Evolutionary conservation across 1,140 invertebrate genomes (phyloP), one percentile per base, ranked within the genome.

Genomic region (Drosophila nebulosa): DNA sequence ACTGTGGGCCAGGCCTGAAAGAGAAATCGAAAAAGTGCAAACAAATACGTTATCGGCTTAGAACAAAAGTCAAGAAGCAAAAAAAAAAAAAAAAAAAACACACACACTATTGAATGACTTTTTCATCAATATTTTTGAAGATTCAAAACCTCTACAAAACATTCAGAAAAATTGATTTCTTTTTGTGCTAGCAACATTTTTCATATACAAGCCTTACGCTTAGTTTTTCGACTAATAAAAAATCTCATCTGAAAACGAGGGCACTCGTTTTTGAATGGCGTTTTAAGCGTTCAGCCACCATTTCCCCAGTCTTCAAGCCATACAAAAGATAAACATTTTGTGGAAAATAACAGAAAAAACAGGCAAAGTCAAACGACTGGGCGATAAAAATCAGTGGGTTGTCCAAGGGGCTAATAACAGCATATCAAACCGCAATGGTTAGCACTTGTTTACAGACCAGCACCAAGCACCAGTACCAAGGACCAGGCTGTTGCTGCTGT

Each of bases 1-100:
- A 91, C 83, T 64, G 73, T 79, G 57, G 90, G 86, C 90, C 90
- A 91, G 36, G 90, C 86, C 90, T 91, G 78, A 36, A 74, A 69
- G 39, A 59, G 42, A 56, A 57, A 46, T 16, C 14, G 7, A 21
- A 3, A 18, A 42, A 42, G 14, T 42, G 39, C 39, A 42, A 42
- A 42, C 39, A 42, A 42, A 39, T 16, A 39, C 5, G n/a, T 39
- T 14, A 39, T 6, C n/a, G 5, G 36, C n/a, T 39, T 39, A 39
- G n/a, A 9, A 30, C n/a, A n/a, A n/a, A n/a, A n/a, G n/a, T 30
- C 27, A 30, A 30, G 27, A n/a, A n/a, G n/a, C n/a, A n/a, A n/a
- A n/a, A n/a, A n/a, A n/a, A n/a, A n/a, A n/a, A n/a, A n/a, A n/a
- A n/a, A n/a, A n/a, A n/a, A n/a, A n/a, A n/a, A n/a, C n/a, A n/a